A percentile compares a stretch with the other conserved stretches of the same genome.
Conservation (phyloP, 1,140 invertebrate genomes). For the Eumaeus atala region DNA sequence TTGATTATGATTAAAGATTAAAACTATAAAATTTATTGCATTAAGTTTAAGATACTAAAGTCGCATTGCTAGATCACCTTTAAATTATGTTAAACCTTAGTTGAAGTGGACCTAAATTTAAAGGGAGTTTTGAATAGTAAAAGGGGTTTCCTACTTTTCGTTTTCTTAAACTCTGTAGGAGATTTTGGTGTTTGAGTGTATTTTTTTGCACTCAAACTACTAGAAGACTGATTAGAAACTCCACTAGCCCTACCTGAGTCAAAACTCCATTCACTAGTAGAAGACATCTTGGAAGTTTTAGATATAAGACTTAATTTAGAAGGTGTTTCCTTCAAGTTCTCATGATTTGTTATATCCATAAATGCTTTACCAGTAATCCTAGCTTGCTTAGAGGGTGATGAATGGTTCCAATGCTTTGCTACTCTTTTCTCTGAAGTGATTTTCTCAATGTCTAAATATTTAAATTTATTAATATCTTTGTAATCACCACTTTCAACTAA, state of each 20-base stretch:
- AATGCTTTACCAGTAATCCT: slow-evolving; percentile 46
- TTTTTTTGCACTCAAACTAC: slow-evolving; percentile 24
- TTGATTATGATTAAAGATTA: too few species aligned
- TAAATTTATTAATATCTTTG: slow-evolving; percentile 63
- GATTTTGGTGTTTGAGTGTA: slow-evolving; percentile 36
- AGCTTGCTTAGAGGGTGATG: slow-evolving; percentile 59
- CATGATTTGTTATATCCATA: slow-evolving; percentile 48
- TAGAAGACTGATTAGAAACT: slow-evolving; percentile 32
- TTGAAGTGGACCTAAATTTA: slow-evolving; percentile 56
- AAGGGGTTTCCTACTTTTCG: slow-evolving; percentile 55
- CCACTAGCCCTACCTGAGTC: slow-evolving; percentile 34
- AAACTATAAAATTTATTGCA: not conserved
- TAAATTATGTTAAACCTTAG: slow-evolving; percentile 40
- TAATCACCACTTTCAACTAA: slow-evolving; percentile 27
- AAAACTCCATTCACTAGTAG: slow-evolving; percentile 41
- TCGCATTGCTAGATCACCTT: not conserved
- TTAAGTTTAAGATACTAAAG: not conserved
- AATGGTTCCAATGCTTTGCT: slow-evolving; percentile 48
- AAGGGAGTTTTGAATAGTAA: slow-evolving; percentile 71
- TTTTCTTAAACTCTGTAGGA: slow-evolving; percentile 48
- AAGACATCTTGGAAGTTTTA: slow-evolving; percentile 42
- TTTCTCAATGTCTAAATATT: slow-evolving; percentile 65
- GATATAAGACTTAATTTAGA: slow-evolving; percentile 52
- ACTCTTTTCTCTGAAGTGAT: slow-evolving; percentile 48
- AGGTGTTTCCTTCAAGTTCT: slow-evolving; percentile 47